A percentile compares a stretch with the other conserved stretches of the same genome.
Evolutionary conservation across 1,140 invertebrate genomes (phyloP).

Genomic region (Apis cerana): DNA sequence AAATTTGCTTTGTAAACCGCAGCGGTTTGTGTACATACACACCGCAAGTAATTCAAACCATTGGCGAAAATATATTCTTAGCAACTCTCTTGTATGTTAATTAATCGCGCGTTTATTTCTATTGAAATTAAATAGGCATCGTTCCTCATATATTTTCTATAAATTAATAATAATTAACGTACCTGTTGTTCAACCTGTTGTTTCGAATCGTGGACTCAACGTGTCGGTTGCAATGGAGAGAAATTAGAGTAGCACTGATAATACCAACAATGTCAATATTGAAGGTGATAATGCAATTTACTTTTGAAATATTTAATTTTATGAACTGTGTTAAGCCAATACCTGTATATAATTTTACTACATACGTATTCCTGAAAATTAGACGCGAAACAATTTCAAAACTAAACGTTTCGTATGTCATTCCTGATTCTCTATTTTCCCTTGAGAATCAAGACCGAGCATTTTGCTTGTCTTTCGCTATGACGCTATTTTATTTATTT

Average conservation of each 20-base stretch:
- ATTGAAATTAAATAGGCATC: background rate
- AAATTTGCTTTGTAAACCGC: slow-evolving; percentile 23
- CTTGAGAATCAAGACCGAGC: too few relatives aligned
- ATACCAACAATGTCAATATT: slow-evolving; percentile 8
- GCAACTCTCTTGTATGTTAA: slow-evolving; percentile 1
- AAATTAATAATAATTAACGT: background rate
- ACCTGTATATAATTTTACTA: background rate
- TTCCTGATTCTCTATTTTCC: too few relatives aligned
- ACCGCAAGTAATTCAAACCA: slow-evolving; percentile 40
- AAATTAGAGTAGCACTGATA: slow-evolving; percentile 12
- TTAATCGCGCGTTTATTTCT: slow-evolving; percentile 6
- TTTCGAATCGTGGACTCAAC: background rate
- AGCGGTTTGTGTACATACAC: background rate
- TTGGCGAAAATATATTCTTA: slow-evolving; percentile 17
- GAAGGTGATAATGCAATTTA: slow-evolving; percentile 8
- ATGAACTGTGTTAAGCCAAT: too few relatives aligned
- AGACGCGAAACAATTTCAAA: too few relatives aligned
- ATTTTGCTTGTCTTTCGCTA: too few relatives aligned
- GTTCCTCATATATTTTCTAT: background rate
- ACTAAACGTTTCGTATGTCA: too few relatives aligned
- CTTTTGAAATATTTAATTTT: background rate
- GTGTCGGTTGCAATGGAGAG: background rate
- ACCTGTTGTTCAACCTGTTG: background rate
- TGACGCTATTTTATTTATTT: too few relatives aligned
- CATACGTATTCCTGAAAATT: background rate